These are phyloP conservation scores for Agrenia bidenticulata DNA, from an alignment of 2,888 invertebrate genomes.

Conservation along the genomic window DNA sequence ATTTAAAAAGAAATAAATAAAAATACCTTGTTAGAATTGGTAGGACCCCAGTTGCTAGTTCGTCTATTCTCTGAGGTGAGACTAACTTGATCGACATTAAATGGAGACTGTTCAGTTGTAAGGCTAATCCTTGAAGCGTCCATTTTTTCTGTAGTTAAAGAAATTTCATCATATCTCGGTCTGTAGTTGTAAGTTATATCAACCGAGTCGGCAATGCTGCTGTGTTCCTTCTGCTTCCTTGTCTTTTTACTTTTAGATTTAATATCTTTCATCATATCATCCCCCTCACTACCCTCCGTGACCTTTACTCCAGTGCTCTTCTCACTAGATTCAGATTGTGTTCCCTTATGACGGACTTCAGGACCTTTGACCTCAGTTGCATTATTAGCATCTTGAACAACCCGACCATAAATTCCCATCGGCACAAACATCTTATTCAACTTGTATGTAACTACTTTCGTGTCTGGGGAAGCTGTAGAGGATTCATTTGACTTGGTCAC, in stretches of 20 bases:
- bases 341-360: constrained; percentile 31
- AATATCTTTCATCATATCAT: constrained; percentile 17
- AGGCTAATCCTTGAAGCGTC: constrained; percentile 29
- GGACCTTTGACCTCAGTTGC: constrained; percentile 6
- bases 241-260: constrained; percentile 19
- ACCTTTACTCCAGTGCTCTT: constrained; percentile 10
- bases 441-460: constrained; percentile 42
- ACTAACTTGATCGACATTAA: constrained; percentile 1
- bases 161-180: constrained; percentile 27
- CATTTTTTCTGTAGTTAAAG: constrained; percentile 35
- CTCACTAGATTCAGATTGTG: constrained; percentile 18
- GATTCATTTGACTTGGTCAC: constrained; percentile 9
- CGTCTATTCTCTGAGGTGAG: background rate
- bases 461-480: constrained; percentile 31
- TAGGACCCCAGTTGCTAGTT: background rate
- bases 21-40: too few species aligned
- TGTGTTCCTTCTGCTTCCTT: constrained; percentile 12
- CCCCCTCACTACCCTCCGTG: constrained; percentile 6
- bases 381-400: constrained; percentile 34
- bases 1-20: too few species aligned
- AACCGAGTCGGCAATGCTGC: constrained; percentile 32
- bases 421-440: constrained; percentile 51
- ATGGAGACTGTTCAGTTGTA: constrained; percentile 31
- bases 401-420: constrained; percentile 49
- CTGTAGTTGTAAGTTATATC: constrained; percentile 40